Evolutionary conservation across 2,113 vertebrate species (phyloP).

Genomic region (Cettia cetti): DNA sequence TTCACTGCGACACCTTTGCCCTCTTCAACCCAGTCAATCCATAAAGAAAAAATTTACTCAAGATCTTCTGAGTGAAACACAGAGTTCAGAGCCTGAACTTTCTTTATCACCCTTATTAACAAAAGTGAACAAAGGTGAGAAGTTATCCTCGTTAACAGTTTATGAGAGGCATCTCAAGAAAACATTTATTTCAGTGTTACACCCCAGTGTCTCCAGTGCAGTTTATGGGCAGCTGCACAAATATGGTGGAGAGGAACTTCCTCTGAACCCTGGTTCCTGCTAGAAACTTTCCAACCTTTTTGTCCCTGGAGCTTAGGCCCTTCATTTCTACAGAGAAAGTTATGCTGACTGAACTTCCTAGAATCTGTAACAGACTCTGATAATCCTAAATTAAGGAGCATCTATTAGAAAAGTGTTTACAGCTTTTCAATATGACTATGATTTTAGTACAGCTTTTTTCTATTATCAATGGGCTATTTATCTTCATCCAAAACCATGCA

Average conservation of each 20-base stretch:
- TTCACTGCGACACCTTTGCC: neutral
- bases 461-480: neutral
- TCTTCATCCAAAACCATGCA: neutral
- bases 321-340: neutral
- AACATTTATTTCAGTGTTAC: neutral
- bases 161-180: neutral
- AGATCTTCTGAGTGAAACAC: neutral
- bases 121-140: neutral
- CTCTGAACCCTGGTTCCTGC: neutral
- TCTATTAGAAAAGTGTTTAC: neutral
- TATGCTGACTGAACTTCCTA: neutral
- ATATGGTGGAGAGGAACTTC: neutral
- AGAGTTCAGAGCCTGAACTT: neutral
- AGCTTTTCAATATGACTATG: neutral
- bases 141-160: neutral
- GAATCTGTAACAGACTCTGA: neutral
- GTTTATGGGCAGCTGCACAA: neutral
- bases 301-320: neutral
- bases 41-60: neutral
- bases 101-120: neutral
- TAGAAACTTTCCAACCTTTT: neutral
- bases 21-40: neutral
- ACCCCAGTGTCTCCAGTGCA: neutral
- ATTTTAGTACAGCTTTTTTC: neutral
- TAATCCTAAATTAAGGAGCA: neutral